Evolutionary conservation across 2,888 invertebrate species (phyloP).

Genomic region (Ecliptopera silaceata): DNA sequence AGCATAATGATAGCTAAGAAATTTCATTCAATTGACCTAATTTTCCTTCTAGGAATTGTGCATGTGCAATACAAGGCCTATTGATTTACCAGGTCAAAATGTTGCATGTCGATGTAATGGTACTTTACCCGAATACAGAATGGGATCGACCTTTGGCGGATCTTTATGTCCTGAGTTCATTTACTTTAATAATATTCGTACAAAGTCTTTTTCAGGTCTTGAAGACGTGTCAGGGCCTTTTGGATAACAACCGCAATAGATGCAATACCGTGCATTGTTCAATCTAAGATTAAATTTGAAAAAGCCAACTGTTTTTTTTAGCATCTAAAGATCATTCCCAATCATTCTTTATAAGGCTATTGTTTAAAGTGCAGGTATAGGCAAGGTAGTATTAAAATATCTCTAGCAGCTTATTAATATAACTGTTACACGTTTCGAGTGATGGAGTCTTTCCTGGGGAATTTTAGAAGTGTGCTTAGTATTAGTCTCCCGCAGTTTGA

Average conservation of each 20-base stretch:
- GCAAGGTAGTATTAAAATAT: too few species aligned
- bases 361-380: too few species aligned
- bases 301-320: too few species aligned
- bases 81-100: constrained; percentile 19
- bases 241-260: not conserved
- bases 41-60: constrained; percentile 19
- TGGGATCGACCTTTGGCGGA: not conserved
- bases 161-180: not conserved
- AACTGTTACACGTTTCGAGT: too few species aligned
- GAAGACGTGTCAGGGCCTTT: not conserved
- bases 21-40: constrained; percentile 18
- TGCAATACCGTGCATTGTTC: too few species aligned
- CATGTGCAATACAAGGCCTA: constrained; percentile 20
- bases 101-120: constrained; percentile 8
- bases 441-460: too few species aligned
- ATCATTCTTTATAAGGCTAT: too few species aligned
- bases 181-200: not conserved
- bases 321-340: too few species aligned
- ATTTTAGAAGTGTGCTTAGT: too few species aligned
- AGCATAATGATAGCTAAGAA: constrained; percentile 7
- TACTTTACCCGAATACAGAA: constrained; percentile 5
- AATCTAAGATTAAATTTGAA: too few species aligned
- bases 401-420: too few species aligned
- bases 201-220: not conserved
- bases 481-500: not conserved